Conservation (phyloP, 2,888 invertebrate species). For the Phengaris arion region DNA sequence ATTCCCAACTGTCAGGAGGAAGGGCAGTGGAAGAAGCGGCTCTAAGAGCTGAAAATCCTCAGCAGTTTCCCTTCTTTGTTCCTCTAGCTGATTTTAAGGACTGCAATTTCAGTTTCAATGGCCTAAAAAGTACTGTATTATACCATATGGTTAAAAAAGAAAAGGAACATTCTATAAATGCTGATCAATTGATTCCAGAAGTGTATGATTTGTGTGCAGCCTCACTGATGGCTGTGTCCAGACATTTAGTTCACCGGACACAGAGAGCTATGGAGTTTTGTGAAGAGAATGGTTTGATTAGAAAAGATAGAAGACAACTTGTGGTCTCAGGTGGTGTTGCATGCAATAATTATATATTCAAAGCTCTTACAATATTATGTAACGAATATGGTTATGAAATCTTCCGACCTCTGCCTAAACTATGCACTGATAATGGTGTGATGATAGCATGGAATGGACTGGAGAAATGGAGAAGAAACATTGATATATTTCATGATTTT, state of each 20-base stretch:
- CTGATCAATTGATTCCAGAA: constrained; percentile 86
- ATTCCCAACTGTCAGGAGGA: constrained; percentile 88
- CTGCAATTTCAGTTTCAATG: constrained; percentile 96
- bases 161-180: constrained; percentile 75
- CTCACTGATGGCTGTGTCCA: constrained; percentile 85
- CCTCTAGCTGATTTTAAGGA: constrained; percentile 83
- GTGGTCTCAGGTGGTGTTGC: constrained; percentile 98
- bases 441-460: constrained; percentile 99
- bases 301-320: constrained; percentile 79
- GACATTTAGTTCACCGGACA: constrained; percentile 90
- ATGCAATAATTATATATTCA: constrained; percentile 91
- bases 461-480: constrained; percentile 83
- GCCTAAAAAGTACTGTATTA: constrained; percentile 84
- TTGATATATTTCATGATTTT: constrained; percentile 79
- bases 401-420: constrained; percentile 86
- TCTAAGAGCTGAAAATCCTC: constrained; percentile 81
- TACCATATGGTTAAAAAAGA: constrained; percentile 81
- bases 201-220: constrained; percentile 92
- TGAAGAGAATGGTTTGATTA: constrained; percentile 81
- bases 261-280: constrained; percentile 92
- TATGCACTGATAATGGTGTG: constrained; percentile 98
- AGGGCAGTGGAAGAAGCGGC: constrained; percentile 92
- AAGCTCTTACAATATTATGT: constrained; percentile 85
- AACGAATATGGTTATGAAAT: constrained; percentile 82
- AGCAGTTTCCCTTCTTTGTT: constrained; percentile 83